Conservation (phyloP, 2,888 invertebrate genomes). For the Leistus spinibarbis region DNA sequence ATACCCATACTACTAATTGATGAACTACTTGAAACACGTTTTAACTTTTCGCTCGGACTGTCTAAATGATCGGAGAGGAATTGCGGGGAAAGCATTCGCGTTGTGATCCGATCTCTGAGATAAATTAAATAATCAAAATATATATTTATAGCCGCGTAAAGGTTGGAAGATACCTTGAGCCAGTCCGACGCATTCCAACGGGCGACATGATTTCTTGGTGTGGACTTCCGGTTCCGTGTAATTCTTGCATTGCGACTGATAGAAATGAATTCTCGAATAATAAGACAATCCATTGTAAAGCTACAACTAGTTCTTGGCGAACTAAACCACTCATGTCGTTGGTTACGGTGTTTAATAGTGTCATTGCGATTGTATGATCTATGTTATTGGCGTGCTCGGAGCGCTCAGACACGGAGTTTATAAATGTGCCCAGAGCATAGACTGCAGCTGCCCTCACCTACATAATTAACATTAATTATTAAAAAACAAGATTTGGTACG, state of each 20-base stretch:
- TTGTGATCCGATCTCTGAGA: slow-evolving; percentile 26
- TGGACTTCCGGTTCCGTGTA: slow-evolving; percentile 27
- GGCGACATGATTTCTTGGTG: slow-evolving; percentile 45
- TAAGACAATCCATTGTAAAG: slow-evolving; percentile 83
- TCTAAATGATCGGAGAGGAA: slow-evolving; percentile 32
- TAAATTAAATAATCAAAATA: background rate
- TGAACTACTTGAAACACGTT: slow-evolving; percentile 72
- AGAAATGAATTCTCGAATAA: slow-evolving; percentile 89
- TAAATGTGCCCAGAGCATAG: slow-evolving; percentile 92
- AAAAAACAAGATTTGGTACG: too few relatives aligned
- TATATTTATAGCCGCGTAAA: background rate
- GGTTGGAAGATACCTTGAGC: slow-evolving; percentile 47
- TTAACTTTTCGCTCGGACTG: slow-evolving; percentile 58
- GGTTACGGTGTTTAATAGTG: slow-evolving; percentile 76
- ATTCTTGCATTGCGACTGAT: slow-evolving; percentile 72
- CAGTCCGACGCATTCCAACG: slow-evolving; percentile 55
- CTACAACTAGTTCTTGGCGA: slow-evolving; percentile 84
- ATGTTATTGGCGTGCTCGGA: slow-evolving; percentile 93
- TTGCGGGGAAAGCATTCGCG: slow-evolving; percentile 11
- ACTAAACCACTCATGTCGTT: slow-evolving; percentile 87
- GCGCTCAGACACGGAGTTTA: slow-evolving; percentile 81
- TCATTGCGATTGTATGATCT: slow-evolving; percentile 91
- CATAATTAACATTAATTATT: background rate
- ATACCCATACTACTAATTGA: slow-evolving; percentile 67
- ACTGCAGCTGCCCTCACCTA: slow-evolving; percentile 91